phyloP scores from a whole-genome alignment of 2,113 vertebrate species.

The Nipponia nippon region DNA sequence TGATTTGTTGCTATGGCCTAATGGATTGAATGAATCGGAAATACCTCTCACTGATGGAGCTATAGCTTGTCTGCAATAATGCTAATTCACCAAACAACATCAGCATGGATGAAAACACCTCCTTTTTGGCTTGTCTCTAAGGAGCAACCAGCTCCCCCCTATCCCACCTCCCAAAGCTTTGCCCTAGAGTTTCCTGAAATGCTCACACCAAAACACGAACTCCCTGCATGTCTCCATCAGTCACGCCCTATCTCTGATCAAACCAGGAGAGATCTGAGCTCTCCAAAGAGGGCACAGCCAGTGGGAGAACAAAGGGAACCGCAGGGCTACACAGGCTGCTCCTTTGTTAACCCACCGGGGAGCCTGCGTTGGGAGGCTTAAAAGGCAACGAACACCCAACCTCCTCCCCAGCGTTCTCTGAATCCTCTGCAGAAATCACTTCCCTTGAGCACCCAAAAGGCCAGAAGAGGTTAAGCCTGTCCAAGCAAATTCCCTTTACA shows the following conservation, averaged over 20 bases:
- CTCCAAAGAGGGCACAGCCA: not conserved
- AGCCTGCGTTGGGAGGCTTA: not conserved
- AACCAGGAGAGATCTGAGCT: not conserved
- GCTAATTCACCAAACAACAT: not conserved
- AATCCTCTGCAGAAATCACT: not conserved
- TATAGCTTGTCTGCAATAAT: not conserved
- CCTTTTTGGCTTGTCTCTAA: not conserved
- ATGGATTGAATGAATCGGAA: not conserved
- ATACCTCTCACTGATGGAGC: not conserved
- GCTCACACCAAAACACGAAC: not conserved
- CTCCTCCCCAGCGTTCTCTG: not conserved
- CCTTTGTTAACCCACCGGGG: conserved; percentile 33
- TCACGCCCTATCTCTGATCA: not conserved
- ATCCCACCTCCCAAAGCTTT: not conserved
- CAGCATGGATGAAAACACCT: not conserved
- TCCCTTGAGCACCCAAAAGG: not conserved
- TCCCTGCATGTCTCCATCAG: not conserved
- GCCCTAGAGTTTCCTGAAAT: not conserved
- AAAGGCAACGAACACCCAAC: not conserved
- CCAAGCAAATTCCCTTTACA: not conserved
- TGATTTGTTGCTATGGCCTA: not conserved
- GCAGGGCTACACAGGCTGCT: not conserved
- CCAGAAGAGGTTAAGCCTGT: not conserved
- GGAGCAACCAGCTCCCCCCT: not conserved
- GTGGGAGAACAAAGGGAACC: conserved; percentile 38